Conservation (phyloP, 2,888 invertebrate species). For the Leucophora obtusa region DNA sequence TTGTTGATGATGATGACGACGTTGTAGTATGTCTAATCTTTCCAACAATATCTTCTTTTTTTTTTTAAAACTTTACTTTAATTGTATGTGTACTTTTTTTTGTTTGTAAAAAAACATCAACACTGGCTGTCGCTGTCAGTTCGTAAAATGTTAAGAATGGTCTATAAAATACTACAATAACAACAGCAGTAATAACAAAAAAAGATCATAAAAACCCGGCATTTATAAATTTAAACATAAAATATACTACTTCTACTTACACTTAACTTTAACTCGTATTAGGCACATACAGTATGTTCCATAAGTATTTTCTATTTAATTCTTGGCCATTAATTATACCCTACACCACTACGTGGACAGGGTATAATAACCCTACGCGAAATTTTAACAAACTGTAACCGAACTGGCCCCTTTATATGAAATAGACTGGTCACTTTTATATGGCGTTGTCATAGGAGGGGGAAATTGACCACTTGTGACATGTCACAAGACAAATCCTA, state of each 20-base stretch:
- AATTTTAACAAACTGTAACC: no score
- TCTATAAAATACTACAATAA: conserved; percentile 51
- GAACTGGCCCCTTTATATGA: no score
- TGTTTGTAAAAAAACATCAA: not conserved
- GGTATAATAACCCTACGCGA: no score
- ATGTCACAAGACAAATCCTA: no score
- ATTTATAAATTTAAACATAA: conserved; percentile 51
- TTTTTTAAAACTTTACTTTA: conserved; percentile 23
- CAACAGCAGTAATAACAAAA: conserved; percentile 21
- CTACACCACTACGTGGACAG: no score
- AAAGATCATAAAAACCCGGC: conserved; percentile 51
- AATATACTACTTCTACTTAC: conserved; percentile 28
- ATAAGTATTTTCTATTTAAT: no score
- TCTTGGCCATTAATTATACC: no score
- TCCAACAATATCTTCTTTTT: conserved; percentile 70
- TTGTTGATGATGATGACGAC: conserved; percentile 32
- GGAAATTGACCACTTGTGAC: no score
- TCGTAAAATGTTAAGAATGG: conserved; percentile 51
- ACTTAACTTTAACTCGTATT: not conserved
- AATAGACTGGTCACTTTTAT: no score
- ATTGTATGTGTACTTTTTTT: conserved; percentile 25
- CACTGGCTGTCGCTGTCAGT: conserved; percentile 45
- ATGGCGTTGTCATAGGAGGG: no score
- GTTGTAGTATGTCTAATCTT: conserved; percentile 70
- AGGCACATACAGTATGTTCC: not conserved